Conservation (phyloP, 2,888 invertebrate species). For the Leptura quadrifasciata region DNA sequence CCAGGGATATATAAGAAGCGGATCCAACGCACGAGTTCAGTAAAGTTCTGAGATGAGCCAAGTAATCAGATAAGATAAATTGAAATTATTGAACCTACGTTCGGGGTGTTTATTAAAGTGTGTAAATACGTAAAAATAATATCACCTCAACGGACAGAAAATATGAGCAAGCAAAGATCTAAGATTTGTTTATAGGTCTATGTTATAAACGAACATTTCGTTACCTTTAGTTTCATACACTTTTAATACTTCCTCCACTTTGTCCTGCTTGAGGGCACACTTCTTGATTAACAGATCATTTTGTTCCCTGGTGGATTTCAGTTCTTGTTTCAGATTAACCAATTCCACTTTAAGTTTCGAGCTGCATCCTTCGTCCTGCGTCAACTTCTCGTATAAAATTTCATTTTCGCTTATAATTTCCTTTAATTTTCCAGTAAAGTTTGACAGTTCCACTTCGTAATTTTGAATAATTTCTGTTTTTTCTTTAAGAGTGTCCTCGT, state of each 20-base stretch:
- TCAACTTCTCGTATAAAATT: conserved; percentile 76
- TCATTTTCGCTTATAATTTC: conserved; percentile 84
- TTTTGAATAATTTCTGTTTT: conserved; percentile 83
- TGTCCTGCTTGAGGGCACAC: conserved; percentile 82
- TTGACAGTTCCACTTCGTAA: conserved; percentile 83
- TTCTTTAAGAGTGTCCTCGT: conserved; percentile 85
- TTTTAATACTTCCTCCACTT: conserved; percentile 83
- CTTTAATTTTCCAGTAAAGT: conserved; percentile 83
- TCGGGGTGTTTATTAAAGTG: no score
- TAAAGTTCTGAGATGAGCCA: no score
- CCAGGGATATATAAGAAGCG: no score
- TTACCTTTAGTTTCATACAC: conserved; percentile 84
- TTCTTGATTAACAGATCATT: conserved; percentile 77
- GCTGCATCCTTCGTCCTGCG: conserved; percentile 72
- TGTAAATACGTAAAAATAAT: no score
- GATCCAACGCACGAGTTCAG: no score
- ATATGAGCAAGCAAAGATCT: no score
- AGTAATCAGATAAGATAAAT: no score
- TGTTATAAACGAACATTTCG: neutral
- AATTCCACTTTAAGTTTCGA: conserved; percentile 73
- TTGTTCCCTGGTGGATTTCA: conserved; percentile 68
- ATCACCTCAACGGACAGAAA: no score
- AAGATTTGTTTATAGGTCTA: no score
- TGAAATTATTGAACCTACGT: no score
- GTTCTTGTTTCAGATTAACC: conserved; percentile 72